Percentiles rank a stretch among this genome's conserved stretches.
Evolutionary conservation across 2,113 vertebrate species (phyloP).

Genomic region (Centropus bengalensis): DNA sequence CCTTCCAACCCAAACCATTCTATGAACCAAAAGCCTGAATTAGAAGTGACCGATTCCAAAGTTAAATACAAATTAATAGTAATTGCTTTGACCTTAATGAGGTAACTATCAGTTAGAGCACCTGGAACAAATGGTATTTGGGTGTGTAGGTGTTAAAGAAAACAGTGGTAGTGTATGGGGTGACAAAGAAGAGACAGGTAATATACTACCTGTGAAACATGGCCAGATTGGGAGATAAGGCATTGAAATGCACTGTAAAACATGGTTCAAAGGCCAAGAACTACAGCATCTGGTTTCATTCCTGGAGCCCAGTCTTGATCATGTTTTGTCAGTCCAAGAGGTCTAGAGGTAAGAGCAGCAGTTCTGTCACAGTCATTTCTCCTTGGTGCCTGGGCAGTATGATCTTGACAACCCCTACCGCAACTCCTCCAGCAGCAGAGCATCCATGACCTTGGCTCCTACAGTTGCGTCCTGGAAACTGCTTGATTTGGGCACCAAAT

Average conservation of each 20-base stretch:
- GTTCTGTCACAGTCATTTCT: not conserved
- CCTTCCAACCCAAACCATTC: too few species aligned
- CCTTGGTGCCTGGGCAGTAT: fast-evolving
- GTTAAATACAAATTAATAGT: not conserved
- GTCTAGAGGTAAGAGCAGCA: not conserved
- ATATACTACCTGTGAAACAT: not conserved
- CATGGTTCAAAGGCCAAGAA: too few species aligned
- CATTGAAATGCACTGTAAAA: not conserved
- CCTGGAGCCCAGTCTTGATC: not conserved
- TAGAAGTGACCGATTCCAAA: not conserved
- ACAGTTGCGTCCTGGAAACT: not conserved
- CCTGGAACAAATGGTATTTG: not conserved
- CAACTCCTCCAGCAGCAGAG: not conserved
- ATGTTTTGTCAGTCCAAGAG: not conserved
- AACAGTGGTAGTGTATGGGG: not conserved
- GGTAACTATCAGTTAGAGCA: not conserved
- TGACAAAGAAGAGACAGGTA: not conserved
- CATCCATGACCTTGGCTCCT: not conserved
- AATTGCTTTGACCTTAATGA: conserved; percentile 25
- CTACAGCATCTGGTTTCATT: not conserved
- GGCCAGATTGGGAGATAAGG: not conserved
- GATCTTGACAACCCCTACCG: not conserved
- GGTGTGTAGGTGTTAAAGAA: not conserved
- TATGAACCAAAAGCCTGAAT: not conserved
- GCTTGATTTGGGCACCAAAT: not conserved